Conservation (phyloP, 2,797 vertebrate species). For the Macropodus opercularis region DNA sequence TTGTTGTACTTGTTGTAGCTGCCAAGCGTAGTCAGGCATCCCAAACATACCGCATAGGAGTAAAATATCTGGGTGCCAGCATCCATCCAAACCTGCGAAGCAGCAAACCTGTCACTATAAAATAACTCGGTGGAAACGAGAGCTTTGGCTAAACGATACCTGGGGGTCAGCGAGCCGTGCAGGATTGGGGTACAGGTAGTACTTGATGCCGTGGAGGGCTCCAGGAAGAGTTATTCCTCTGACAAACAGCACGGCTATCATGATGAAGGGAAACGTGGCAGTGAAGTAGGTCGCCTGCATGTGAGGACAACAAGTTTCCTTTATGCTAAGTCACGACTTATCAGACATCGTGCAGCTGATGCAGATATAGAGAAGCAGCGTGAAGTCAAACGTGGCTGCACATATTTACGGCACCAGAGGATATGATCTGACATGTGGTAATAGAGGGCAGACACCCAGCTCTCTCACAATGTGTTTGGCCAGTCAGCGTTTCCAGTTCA, state of each 20-base stretch:
- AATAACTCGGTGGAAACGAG: neutral
- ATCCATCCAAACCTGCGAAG: conserved; percentile 80
- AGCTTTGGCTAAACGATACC: conserved; percentile 72
- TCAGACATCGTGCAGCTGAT: too few species aligned
- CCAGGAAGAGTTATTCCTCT: conserved; percentile 90
- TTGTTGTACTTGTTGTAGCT: conserved; percentile 84
- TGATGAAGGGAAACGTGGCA: conserved; percentile 90
- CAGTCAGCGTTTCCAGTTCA: neutral
- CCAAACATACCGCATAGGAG: conserved; percentile 79
- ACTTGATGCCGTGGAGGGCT: conserved; percentile 87
- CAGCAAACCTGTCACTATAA: neutral
- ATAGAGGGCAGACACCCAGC: neutral
- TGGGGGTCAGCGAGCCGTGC: conserved; percentile 89
- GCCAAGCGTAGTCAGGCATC: conserved; percentile 75
- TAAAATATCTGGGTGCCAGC: conserved; percentile 82
- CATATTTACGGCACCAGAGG: too few species aligned
- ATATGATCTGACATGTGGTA: too few species aligned
- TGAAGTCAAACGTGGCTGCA: too few species aligned
- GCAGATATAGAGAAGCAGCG: too few species aligned
- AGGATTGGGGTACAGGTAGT: conserved; percentile 90
- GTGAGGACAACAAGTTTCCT: neutral
- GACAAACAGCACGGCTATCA: conserved; percentile 87
- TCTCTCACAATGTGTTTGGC: neutral
- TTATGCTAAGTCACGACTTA: too few species aligned
- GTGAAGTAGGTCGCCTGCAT: conserved; percentile 87